Evolutionary conservation across 2,797 vertebrate species (phyloP), one percentile per base, ranked within the genome.

Genomic region (Lithobates sylvaticus): DNA sequence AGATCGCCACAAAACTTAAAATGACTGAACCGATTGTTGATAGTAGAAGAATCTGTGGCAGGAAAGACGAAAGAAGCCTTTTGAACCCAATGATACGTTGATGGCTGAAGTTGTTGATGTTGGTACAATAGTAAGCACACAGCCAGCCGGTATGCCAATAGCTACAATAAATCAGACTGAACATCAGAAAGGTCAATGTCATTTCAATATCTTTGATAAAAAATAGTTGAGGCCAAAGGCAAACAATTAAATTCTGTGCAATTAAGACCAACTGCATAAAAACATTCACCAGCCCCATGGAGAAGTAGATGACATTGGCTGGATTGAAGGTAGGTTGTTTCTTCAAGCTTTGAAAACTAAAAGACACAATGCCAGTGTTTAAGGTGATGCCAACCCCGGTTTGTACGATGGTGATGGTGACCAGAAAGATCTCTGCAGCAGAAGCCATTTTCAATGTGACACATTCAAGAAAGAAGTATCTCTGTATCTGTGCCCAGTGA

Each of bases 71-170:
- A 23, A 26, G 47, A 0, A 32, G 27, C 15, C 15, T 50, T 32
- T 54, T 77, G 13, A 68, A 3, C 83, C 47, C 42, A 39, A 77
- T 9, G 29, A 77, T 29, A 34, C 29, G 32, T 39, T 16, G 18
- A 36, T 70, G 21, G 29, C 10, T 50, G 34, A 69, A 58, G 47
- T 71, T 77, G 67, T 16, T 18, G n/a, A 84, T 70, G 44, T 9
- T 71, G 74, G 47, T 23, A 18, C 44, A 76, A 42, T 77, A 84
- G 44, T 61, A 58, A 2, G 50, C 26, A n/a, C 74, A 77, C 65
- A 84, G 74, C 83, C 64, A 77, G 67, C n/a, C 65, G 9, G 47
- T 70, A 5, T 58, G 29, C 82, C 82, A 84, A 29, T 54, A 70
- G n/a, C 15, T 84, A 7, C 12, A 77, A 26, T 70, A 84, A 15